Base-by-base conservation (phyloP, 2,888 invertebrate genomes). In the Trisateles emortualis region DNA sequence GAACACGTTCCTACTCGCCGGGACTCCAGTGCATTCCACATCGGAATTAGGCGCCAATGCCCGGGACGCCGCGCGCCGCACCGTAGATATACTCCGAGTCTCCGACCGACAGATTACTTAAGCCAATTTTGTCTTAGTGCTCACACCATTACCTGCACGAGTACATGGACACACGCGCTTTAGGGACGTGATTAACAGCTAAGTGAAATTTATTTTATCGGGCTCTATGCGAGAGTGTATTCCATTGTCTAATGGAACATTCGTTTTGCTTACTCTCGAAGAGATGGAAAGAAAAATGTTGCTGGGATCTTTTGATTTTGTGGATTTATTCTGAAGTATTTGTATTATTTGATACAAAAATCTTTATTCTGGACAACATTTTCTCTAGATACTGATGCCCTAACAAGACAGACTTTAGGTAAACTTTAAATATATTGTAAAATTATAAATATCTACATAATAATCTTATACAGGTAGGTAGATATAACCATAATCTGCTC, bases 141-240 rank as follows among this genome's bases (percentile, higher is more conserved):
- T 83, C 78, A 69, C 76, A 74, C 87, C 85, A 86, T 87, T 90
- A 88, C 81, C 81, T 79, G 74, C 67, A 58, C 68, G 68, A 78
- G 81, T 75, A 70, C 68, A 64, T 68, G 79, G 80, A 80, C 76
- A 81, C 79, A 79, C 79, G 75, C 76, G 80, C 83, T 82, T 81
- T 78, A 74, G 78, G 74, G 78, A 84, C 80, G 85, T 87, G 84
- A 88, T 90, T 87, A 89, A 79, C 79, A 74, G 76, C 76, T 85
- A 86, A 87, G 83, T 87, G 79, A 83, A 84, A 87, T 87, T 87
- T 86, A 88, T 90, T 88, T 87, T 82, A 85, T 82, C 75, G 79
- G 62, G 45, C 57, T 68, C 63, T 56, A 63, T 67, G 74, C 69
- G 68, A 72, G 73, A 74, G 76, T 78, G 76, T 76, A 74, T 76